Evolutionary conservation across 2,113 vertebrate genomes (phyloP).

Genomic region (Corynorhinus townsendii): DNA sequence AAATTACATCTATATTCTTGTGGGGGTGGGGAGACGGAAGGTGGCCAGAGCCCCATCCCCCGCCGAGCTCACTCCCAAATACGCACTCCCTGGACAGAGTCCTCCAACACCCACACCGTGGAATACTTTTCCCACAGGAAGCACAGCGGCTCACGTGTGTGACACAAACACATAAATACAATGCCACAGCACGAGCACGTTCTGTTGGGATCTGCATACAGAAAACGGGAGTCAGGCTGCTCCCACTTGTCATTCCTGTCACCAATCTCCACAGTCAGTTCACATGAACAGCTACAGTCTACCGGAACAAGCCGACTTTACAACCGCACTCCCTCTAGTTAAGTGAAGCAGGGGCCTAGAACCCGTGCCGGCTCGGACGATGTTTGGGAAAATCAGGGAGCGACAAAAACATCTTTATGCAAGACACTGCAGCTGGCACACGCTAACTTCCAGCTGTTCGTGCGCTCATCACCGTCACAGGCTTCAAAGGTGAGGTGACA

Average conservation of each 20-base stretch:
- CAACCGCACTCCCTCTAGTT: not conserved
- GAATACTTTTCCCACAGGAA: not conserved
- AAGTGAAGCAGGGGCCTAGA: not conserved
- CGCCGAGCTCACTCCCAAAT: not conserved
- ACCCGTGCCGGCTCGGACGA: not conserved
- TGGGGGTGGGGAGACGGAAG: not conserved
- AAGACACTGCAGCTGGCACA: not conserved
- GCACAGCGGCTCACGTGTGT: too few species aligned
- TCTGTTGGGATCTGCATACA: too few species aligned
- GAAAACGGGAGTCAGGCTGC: not conserved
- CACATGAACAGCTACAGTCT: not conserved
- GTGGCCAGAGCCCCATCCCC: not conserved
- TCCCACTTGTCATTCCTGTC: not conserved
- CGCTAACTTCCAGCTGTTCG: not conserved
- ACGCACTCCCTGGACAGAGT: not conserved
- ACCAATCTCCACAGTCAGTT: not conserved
- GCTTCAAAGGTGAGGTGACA: not conserved
- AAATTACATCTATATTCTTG: not conserved
- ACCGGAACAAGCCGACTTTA: not conserved
- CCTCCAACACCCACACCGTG: not conserved
- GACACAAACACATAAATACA: not conserved
- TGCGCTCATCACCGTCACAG: not conserved
- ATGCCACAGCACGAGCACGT: too few species aligned
- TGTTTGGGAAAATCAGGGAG: not conserved
- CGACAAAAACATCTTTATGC: not conserved